These are phyloP conservation scores for Acrossocheilus fasciatus DNA, from an alignment of 2,797 vertebrate genomes.

Conservation along the genomic window DNA sequence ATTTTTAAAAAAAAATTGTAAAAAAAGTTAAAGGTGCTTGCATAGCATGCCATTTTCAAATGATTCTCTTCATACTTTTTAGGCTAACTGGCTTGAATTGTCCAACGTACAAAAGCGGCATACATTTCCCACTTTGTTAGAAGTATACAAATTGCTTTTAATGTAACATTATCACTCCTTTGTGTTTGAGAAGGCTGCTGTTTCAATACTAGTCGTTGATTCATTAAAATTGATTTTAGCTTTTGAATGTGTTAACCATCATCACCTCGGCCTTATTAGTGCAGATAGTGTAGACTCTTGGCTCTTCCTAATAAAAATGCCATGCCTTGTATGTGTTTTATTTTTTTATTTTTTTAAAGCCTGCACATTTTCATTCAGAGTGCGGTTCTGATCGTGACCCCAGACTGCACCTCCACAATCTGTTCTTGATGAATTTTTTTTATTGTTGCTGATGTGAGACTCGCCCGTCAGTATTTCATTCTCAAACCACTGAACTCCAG, in stretches of 20 bases:
- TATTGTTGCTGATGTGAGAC: conserved; percentile 7
- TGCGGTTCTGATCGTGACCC: conserved; percentile 1
- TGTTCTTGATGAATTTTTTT: conserved; percentile 25
- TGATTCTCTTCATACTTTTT: not conserved
- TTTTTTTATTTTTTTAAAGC: not conserved
- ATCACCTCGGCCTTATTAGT: not conserved
- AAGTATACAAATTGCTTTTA: not conserved
- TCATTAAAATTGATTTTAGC: not conserved
- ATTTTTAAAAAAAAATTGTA: not conserved
- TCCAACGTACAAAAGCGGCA: not conserved
- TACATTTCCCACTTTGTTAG: not conserved
- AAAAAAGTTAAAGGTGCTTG: not conserved
- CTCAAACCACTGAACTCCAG: conserved; percentile 8
- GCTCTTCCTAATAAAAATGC: conserved; percentile 2
- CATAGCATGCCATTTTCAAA: not conserved
- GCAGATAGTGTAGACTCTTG: conserved; percentile 7
- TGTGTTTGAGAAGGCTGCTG: not conserved
- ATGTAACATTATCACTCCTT: not conserved
- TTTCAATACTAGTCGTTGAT: not conserved
- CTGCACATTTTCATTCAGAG: conserved; percentile 16
- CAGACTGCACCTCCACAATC: conserved; percentile 18
- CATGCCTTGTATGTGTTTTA: not conserved
- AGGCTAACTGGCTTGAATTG: not conserved
- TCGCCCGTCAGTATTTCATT: not conserved
- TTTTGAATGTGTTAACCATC: conserved; percentile 8